These are phyloP conservation scores for Mixornis gularis DNA, from an alignment of 2,113 vertebrate species.

Conservation along the genomic window DNA sequence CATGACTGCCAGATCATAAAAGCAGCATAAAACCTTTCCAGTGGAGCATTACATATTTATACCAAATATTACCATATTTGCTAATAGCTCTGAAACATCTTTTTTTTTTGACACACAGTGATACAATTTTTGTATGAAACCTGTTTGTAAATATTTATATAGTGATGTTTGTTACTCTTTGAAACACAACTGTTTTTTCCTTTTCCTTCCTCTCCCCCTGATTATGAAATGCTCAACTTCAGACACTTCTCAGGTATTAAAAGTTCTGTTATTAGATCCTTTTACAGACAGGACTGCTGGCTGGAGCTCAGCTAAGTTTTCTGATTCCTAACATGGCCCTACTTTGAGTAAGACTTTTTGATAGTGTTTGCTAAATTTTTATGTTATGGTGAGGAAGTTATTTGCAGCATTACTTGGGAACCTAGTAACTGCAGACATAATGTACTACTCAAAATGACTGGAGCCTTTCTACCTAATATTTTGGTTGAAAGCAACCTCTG, in stretches of 20 bases:
- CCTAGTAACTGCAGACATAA: neutral
- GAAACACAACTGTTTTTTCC: neutral
- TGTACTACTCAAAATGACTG: neutral
- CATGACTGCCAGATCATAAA: neutral
- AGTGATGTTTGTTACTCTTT: neutral
- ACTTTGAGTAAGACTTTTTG: neutral
- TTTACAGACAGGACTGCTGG: neutral
- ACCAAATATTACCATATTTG: neutral
- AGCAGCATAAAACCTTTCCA: neutral
- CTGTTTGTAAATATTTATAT: neutral
- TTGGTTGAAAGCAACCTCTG: neutral
- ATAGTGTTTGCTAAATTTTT: neutral
- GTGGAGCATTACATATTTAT: neutral
- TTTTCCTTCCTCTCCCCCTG: neutral
- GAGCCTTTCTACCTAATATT: neutral
- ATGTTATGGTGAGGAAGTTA: neutral
- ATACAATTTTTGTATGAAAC: neutral
- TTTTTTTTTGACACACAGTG: neutral
- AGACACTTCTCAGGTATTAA: constrained; percentile 38
- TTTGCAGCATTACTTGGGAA: neutral
- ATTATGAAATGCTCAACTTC: neutral
- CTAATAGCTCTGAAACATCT: neutral
- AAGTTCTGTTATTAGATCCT: neutral
- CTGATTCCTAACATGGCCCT: neutral
- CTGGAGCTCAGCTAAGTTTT: neutral